Conservation (phyloP, 1,140 invertebrate genomes). For the Octopus bimaculoides region DNA sequence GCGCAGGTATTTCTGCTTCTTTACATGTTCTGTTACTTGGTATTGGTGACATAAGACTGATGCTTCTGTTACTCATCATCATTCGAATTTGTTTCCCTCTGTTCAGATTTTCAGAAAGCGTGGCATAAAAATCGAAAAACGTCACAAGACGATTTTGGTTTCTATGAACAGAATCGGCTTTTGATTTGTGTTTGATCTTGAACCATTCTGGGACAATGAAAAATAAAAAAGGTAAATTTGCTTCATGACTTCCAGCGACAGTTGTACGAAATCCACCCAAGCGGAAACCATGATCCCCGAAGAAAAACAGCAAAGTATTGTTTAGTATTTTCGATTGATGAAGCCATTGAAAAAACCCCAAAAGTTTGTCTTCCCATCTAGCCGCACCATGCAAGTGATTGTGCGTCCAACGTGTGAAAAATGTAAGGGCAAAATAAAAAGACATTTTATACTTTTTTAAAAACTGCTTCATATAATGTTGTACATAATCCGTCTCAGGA, state of each 20-base stretch:
- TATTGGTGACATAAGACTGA: constrained; percentile 56
- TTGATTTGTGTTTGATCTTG: constrained; percentile 63
- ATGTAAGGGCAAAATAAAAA: constrained; percentile 53
- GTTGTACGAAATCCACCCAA: constrained; percentile 76
- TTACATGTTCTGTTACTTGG: constrained; percentile 53
- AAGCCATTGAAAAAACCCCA: constrained; percentile 14
- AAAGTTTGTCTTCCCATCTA: constrained; percentile 47
- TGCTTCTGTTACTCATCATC: constrained; percentile 37
- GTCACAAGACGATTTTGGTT: constrained; percentile 63
- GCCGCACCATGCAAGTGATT: constrained; percentile 48
- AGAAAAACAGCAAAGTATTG: constrained; percentile 68
- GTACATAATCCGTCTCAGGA: constrained; percentile 47
- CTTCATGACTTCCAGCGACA: constrained; percentile 78
- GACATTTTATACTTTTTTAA: constrained; percentile 32
- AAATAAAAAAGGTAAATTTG: constrained; percentile 79
- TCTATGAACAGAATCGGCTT: constrained; percentile 66
- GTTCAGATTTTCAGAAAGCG: constrained; percentile 48
- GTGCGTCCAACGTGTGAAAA: constrained; percentile 54
- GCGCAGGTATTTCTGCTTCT: constrained; percentile 27
- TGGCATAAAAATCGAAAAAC: constrained; percentile 59
- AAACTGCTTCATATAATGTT: constrained; percentile 48
- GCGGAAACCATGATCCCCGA: constrained; percentile 88
- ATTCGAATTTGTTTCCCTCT: not conserved
- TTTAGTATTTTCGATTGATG: constrained; percentile 35
- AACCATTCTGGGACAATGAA: constrained; percentile 77